Conservation (phyloP, 2,797 vertebrate species). For the Bradypodion ventrale region DNA sequence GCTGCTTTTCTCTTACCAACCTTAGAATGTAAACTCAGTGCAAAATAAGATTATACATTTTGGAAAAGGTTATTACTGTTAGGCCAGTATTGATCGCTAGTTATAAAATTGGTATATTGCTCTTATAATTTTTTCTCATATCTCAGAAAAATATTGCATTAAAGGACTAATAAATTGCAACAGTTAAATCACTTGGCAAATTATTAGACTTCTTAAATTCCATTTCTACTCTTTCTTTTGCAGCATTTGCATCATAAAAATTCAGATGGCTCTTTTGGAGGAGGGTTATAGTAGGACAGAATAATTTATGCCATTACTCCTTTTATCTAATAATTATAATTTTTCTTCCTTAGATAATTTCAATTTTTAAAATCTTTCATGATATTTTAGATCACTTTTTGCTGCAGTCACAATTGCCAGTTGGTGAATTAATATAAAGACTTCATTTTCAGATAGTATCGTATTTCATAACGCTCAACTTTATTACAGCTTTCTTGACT, state of each 20-base stretch:
- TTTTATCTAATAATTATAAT: slow-evolving; percentile 55
- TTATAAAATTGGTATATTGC: slow-evolving; percentile 62
- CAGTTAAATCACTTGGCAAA: slow-evolving; percentile 67
- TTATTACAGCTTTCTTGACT: slow-evolving; percentile 24
- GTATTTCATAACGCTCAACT: slow-evolving; percentile 18
- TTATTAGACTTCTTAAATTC: slow-evolving; percentile 61
- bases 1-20: slow-evolving; percentile 34
- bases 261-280: slow-evolving; percentile 55
- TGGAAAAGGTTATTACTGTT: slow-evolving; percentile 52
- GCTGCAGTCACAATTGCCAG: neutral
- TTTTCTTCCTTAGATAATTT: slow-evolving; percentile 10
- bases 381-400: slow-evolving; percentile 44
- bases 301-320: slow-evolving; percentile 61
- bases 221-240: slow-evolving; percentile 61
- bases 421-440: slow-evolving; percentile 18
- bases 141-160: slow-evolving; percentile 65
- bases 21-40: slow-evolving; percentile 59
- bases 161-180: slow-evolving; percentile 65
- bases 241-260: slow-evolving; percentile 63
- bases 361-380: slow-evolving; percentile 39
- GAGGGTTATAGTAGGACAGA: slow-evolving; percentile 22
- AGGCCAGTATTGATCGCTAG: slow-evolving; percentile 55
- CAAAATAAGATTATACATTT: slow-evolving; percentile 64
- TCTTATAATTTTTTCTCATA: slow-evolving; percentile 60
- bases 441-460: slow-evolving; percentile 42